Percentiles rank a stretch among this genome's conserved stretches.
Evolutionary conservation across 2,888 invertebrate genomes (phyloP).

Genomic region (Ditula angustiorana): DNA sequence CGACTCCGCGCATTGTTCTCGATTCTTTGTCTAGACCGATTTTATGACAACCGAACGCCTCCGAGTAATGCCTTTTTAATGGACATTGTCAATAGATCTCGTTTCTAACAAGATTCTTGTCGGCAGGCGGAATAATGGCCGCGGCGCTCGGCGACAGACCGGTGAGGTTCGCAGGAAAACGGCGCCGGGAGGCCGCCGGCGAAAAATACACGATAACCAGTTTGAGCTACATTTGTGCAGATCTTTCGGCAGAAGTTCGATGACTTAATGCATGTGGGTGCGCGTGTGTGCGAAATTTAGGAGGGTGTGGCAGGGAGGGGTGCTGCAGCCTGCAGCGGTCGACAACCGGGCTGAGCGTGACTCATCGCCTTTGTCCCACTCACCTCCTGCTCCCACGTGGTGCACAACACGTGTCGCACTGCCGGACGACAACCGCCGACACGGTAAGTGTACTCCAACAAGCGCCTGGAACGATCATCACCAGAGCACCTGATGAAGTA

Average conservation of each 20-base stretch:
- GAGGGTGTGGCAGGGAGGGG: conserved; percentile 69
- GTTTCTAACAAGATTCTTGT: conserved; percentile 29
- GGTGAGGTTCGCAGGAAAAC: conserved; percentile 65
- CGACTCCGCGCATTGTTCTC: conserved; percentile 48
- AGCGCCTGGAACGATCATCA: conserved; percentile 96
- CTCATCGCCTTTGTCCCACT: conserved; percentile 61
- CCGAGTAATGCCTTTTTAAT: conserved; percentile 33
- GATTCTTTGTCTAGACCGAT: conserved; percentile 39
- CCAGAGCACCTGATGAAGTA: conserved; percentile 99
- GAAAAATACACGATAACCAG: conserved; percentile 80
- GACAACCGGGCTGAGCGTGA: conserved; percentile 74
- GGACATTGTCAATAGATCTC: conserved; percentile 12
- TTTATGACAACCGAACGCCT: conserved; percentile 23
- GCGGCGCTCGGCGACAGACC: conserved; percentile 13
- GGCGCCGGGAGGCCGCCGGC: conserved; percentile 62
- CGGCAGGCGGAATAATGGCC: conserved; percentile 18
- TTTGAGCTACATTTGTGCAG: conserved; percentile 78
- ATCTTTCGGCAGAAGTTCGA: conserved; percentile 78
- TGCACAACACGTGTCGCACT: conserved; percentile 39
- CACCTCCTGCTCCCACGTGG: conserved; percentile 39
- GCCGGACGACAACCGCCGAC: conserved; percentile 86
- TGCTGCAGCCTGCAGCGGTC: conserved; percentile 70
- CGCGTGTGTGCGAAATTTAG: conserved; percentile 68
- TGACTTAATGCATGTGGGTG: conserved; percentile 74
- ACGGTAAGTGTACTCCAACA: conserved; percentile 99